phyloP scores from a whole-genome alignment of 2,797 vertebrate species.

The Pempheris klunzingeri region DNA sequence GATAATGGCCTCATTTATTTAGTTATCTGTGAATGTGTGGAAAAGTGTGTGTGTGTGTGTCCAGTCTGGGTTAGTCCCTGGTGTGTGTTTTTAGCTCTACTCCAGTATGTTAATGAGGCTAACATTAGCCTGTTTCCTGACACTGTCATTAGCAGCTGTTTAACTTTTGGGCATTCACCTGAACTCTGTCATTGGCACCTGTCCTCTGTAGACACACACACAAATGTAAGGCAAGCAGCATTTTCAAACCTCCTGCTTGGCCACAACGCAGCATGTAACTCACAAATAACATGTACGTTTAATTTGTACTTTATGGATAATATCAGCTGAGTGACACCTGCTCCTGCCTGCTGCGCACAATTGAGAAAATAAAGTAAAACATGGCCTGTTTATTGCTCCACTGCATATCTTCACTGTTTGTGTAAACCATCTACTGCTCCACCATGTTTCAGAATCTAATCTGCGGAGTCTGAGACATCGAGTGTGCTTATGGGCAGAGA shows the following conservation, averaged over 20 bases:
- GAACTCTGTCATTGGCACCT: slow-evolving; percentile 48
- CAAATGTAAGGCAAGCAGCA: not conserved
- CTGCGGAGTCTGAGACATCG: not conserved
- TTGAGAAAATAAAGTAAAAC: not conserved
- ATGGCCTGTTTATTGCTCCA: too few relatives aligned
- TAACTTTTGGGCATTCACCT: slow-evolving; percentile 1
- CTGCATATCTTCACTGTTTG: not conserved
- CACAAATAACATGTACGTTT: too few relatives aligned
- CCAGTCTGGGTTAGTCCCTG: not conserved
- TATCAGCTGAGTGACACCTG: not conserved
- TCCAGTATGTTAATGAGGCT: slow-evolving; percentile 50
- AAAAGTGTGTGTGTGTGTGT: not conserved
- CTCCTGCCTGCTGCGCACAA: not conserved
- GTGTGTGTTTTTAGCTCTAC: slow-evolving; percentile 38
- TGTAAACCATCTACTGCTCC: not conserved
- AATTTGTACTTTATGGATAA: not conserved
- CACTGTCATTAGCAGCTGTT: slow-evolving; percentile 61
- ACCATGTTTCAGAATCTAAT: slow-evolving; percentile 23
- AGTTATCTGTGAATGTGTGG: not conserved
- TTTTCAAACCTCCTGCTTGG: not conserved
- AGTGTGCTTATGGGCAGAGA: slow-evolving; percentile 30
- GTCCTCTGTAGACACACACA: not conserved
- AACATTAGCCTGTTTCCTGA: slow-evolving; percentile 50
- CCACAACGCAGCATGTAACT: not conserved
- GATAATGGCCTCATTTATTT: too few relatives aligned